Percentiles rank a stretch among this genome's conserved stretches.
Conservation (phyloP, 2,888 invertebrate species). For the Calliopum simillimum region DNA sequence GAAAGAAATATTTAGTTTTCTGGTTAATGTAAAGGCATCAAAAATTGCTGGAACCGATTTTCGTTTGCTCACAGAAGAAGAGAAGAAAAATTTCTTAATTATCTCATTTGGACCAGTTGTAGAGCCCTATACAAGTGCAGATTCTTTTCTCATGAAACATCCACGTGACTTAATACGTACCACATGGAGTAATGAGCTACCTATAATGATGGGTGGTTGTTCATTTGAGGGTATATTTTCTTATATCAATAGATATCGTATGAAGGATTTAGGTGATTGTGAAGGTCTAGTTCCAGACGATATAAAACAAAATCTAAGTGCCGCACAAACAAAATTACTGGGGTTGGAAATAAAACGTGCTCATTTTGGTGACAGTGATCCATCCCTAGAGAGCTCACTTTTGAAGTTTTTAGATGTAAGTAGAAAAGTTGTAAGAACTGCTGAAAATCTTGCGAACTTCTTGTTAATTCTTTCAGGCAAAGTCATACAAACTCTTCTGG, state of each 20-base stretch:
- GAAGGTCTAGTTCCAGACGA: slow-evolving; percentile 62
- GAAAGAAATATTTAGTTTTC: slow-evolving; percentile 51
- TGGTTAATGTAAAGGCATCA: slow-evolving; percentile 46
- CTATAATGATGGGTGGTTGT: slow-evolving; percentile 62
- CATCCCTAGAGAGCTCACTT: slow-evolving; percentile 46
- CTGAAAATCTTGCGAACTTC: not conserved
- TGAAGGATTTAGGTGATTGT: slow-evolving; percentile 53
- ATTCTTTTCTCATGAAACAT: slow-evolving; percentile 56
- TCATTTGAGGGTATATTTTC: slow-evolving; percentile 63
- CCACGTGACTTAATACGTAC: slow-evolving; percentile 54
- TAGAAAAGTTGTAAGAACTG: not conserved
- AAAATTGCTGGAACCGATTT: slow-evolving; percentile 50
- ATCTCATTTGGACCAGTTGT: slow-evolving; percentile 60
- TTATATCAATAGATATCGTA: slow-evolving; percentile 44
- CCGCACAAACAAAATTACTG: slow-evolving; percentile 46
- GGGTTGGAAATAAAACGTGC: slow-evolving; percentile 48
- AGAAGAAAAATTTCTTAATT: slow-evolving; percentile 52
- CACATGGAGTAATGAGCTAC: slow-evolving; percentile 63
- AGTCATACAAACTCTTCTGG: slow-evolving; percentile 58
- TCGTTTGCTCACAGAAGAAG: slow-evolving; percentile 55
- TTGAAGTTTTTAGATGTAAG: slow-evolving; percentile 48
- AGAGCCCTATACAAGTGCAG: slow-evolving; percentile 59
- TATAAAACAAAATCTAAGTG: slow-evolving; percentile 48
- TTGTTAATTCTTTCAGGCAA: slow-evolving; percentile 41
- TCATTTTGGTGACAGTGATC: slow-evolving; percentile 52